Conservation (phyloP, 2,888 invertebrate genomes). For the Netelia melanura region DNA sequence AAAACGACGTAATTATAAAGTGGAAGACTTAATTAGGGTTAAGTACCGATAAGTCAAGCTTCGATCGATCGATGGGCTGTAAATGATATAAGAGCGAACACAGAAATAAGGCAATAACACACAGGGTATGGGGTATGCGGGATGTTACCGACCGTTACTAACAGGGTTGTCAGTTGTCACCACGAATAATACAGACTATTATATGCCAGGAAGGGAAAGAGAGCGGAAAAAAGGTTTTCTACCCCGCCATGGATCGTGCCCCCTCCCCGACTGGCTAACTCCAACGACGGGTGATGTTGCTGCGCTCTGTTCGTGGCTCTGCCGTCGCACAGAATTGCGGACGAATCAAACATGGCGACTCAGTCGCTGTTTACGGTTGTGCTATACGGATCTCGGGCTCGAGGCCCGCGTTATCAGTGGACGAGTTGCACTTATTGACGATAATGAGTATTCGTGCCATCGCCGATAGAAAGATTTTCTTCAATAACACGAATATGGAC, state of each 20-base stretch:
- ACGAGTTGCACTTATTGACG: conserved; percentile 84
- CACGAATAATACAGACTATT: conserved; percentile 6
- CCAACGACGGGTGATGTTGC: conserved; percentile 23
- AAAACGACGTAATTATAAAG: no score
- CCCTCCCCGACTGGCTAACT: not conserved
- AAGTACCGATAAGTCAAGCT: no score
- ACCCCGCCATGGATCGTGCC: conserved; percentile 65
- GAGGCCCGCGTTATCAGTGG: conserved; percentile 69
- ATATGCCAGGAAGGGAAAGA: conserved; percentile 41
- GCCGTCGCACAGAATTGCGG: conserved; percentile 75
- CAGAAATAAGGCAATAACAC: no score
- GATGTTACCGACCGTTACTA: not conserved
- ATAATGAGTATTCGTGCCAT: conserved; percentile 82
- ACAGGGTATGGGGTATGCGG: conserved; percentile 28
- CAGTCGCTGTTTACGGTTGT: conserved; percentile 82
- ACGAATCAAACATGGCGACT: conserved; percentile 83
- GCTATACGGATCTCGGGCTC: conserved; percentile 76
- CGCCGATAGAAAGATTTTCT: conserved; percentile 74
- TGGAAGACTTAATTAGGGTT: no score
- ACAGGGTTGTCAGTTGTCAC: conserved; percentile 43
- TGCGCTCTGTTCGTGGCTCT: conserved; percentile 50
- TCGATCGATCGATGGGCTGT: no score
- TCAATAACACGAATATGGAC: conserved; percentile 80
- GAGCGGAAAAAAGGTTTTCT: conserved; percentile 64
- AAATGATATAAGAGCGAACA: no score